Conservation (phyloP, 2,888 invertebrate genomes). For the Tholera decimalis region DNA sequence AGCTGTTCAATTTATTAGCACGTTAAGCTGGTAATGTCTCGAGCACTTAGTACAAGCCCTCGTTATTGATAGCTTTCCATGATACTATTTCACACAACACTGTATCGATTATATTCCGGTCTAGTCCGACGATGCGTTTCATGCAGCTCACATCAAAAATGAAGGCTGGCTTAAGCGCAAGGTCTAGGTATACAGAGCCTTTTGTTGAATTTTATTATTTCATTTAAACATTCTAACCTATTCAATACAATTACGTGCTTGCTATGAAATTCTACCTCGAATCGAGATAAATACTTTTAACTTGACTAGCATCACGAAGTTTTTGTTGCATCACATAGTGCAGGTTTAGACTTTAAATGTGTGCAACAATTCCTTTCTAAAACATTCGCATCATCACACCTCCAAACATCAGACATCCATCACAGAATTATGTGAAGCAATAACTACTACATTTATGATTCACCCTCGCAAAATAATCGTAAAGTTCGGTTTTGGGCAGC, state of each 20-base stretch:
- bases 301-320: neutral
- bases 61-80: constrained; percentile 73
- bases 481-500: constrained; percentile 30
- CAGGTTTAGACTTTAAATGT: neutral
- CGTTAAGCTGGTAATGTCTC: constrained; percentile 79
- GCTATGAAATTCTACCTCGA: neutral
- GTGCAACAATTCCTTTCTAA: constrained; percentile 38
- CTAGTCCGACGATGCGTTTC: constrained; percentile 41
- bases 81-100: constrained; percentile 69
- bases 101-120: constrained; percentile 65
- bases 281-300: neutral
- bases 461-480: constrained; percentile 30
- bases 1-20: constrained; percentile 80
- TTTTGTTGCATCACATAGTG: constrained; percentile 21
- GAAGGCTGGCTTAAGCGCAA: constrained; percentile 27
- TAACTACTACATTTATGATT: constrained; percentile 33
- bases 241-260: neutral
- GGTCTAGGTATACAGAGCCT: constrained; percentile 3
- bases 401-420: constrained; percentile 6
- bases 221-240: neutral
- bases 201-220: constrained; percentile 11
- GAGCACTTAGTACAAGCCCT: constrained; percentile 76
- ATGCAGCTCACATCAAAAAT: constrained; percentile 44
- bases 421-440: constrained; percentile 32
- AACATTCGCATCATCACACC: constrained; percentile 6